A percentile compares a stretch with the other conserved stretches of the same genome.
Conservation (phyloP, 2,888 invertebrate genomes). For the Phasia obesa region DNA sequence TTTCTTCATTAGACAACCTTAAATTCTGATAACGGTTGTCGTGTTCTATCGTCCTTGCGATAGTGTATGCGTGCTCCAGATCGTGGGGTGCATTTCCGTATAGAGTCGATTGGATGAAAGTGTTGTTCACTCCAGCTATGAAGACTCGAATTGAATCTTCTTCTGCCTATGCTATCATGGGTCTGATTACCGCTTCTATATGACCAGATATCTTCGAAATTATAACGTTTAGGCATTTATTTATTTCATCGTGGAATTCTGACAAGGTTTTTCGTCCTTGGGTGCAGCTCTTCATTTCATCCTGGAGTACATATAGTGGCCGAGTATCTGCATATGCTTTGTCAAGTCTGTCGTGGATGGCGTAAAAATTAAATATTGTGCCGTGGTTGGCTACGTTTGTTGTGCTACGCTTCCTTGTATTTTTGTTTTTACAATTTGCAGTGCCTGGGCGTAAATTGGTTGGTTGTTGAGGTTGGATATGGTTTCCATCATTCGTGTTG, state of each 20-base stretch:
- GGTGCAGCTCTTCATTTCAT: slow-evolving; percentile 16
- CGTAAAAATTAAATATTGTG: slow-evolving; percentile 24
- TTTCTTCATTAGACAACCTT: slow-evolving; percentile 1
- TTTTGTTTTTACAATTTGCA: slow-evolving; percentile 18
- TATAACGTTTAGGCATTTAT: slow-evolving; percentile 13
- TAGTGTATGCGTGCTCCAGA: slow-evolving; percentile 1
- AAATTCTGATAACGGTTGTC: slow-evolving; percentile 4
- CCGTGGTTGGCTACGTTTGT: slow-evolving; percentile 3
- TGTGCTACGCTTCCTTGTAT: no score
- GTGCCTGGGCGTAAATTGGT: slow-evolving; percentile 26
- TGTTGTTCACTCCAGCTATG: slow-evolving; percentile 22
- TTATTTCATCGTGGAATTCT: slow-evolving; percentile 32
- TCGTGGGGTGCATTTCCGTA: neutral
- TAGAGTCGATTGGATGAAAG: neutral
- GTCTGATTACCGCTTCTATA: neutral
- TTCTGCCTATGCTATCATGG: slow-evolving; percentile 1
- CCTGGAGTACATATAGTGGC: slow-evolving; percentile 16
- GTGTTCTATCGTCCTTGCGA: slow-evolving; percentile 3
- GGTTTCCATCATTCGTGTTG: slow-evolving; percentile 25
- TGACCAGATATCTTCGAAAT: slow-evolving; percentile 34
- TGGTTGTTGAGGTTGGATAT: slow-evolving; percentile 5
- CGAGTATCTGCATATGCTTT: slow-evolving; percentile 12
- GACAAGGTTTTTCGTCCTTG: slow-evolving; percentile 22
- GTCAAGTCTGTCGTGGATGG: slow-evolving; percentile 28
- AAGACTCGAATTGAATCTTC: slow-evolving; percentile 20